A percentile compares a stretch with the other conserved stretches of the same genome.
Evolutionary conservation across 2,888 invertebrate genomes (phyloP).

Genomic region (Drosophila rubida): DNA sequence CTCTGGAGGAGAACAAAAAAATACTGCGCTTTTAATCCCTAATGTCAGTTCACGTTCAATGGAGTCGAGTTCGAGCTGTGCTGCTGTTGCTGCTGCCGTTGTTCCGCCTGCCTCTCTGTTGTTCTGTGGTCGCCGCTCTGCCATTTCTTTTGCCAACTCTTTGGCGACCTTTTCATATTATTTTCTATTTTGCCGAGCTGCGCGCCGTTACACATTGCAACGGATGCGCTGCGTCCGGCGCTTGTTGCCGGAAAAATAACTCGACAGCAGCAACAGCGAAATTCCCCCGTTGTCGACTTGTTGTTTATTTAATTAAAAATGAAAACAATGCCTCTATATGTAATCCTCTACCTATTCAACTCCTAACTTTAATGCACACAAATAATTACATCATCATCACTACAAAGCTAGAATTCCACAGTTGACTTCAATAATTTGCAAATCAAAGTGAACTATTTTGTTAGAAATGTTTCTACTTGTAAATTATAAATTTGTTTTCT

Average conservation of each 20-base stretch:
- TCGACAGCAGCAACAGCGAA: slow-evolving; percentile 51
- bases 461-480: background rate
- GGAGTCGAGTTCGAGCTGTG: slow-evolving; percentile 55
- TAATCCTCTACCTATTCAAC: background rate
- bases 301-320: slow-evolving; percentile 75
- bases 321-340: slow-evolving; percentile 52
- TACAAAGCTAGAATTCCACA: no score
- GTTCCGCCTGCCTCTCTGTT: slow-evolving; percentile 3
- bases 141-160: slow-evolving; percentile 56
- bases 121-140: slow-evolving; percentile 15
- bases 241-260: slow-evolving; percentile 70
- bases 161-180: slow-evolving; percentile 60
- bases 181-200: slow-evolving; percentile 34
- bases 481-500: no score
- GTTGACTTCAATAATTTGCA: no score
- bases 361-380: background rate
- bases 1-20: slow-evolving; percentile 37
- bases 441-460: background rate
- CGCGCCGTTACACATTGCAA: slow-evolving; percentile 44
- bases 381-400: background rate
- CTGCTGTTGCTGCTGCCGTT: background rate
- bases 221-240: slow-evolving; percentile 63
- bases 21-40: slow-evolving; percentile 71
- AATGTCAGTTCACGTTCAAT: slow-evolving; percentile 79
- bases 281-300: slow-evolving; percentile 47